Base-by-base conservation (phyloP, 2,797 vertebrate species). In the Chaetodon trifasciatus region DNA sequence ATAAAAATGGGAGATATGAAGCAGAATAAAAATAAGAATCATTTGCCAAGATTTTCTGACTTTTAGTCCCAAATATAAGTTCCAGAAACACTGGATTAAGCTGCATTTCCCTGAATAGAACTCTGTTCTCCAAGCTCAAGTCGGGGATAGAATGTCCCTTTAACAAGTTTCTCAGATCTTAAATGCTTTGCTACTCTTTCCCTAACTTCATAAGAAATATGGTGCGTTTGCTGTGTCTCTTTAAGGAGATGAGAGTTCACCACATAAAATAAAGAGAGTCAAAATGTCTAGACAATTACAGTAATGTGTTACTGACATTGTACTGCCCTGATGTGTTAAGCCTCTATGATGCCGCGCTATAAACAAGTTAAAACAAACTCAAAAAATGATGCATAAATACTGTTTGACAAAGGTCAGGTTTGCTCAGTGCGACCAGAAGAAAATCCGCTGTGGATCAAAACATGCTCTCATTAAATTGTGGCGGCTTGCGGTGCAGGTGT, bases 391-490 rank as follows among this genome's bases (percentile, higher is more conserved):
- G 83, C 56, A 70, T 65, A 88, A 89, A 90, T 50, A 63, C 49
- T 39, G 74, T 70, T 70, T 68, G 86, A 83, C 89, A 82, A 8
- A 21, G 83, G 69, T 86, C 70, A 84, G 57, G 60, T 74, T 81
- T 78, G 39, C 56, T 85, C 63, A 56, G 68, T 39, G 9, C 8
- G 69, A 85, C 75, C 76, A 23, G 75, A 76, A 64, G 68, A 86
- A 76, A 88, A 78, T 62, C 52, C 21, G 39, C 62, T 81, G 84
- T 75, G 68, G 72, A 83, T 84, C 71, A 85, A 88, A 88, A 88
- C 70, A 44, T 68, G 32, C 40, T 69, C 70, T 90, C 76, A 88
- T 89, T 81, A 90, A 88, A 86, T 24, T 37, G 52, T 3, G 49
- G 47, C 1, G 15, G 68, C 74, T 83, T 70, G 66, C 61, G 52